Evolutionary conservation across 2,113 vertebrate species (phyloP), one percentile per base, ranked within the genome.

Genomic region (Ictalurus punctatus): DNA sequence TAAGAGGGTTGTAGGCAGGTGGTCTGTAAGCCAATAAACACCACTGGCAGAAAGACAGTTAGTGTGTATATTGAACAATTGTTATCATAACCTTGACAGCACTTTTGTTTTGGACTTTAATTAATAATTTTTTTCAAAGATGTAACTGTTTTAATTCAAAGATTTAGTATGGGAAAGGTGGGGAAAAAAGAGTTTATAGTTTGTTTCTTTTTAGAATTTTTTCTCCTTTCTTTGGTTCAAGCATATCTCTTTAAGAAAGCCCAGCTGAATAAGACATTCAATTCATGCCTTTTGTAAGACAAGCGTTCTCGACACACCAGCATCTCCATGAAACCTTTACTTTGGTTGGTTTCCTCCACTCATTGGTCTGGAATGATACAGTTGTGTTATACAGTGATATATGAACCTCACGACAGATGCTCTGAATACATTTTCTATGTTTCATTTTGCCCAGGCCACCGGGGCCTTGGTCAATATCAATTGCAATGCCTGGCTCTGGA

Each of bases 391-490:
- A 84, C 34, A 73, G 86, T 92, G 91, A 88, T 90, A 84, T 89
- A 87, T 88, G 84, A 78, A 89, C 65, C 86, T 90, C 74, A 88
- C 78, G 44, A 87, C 85, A 84, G 90, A 89, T 86, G 81, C 85
- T 87, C 89, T 88, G 86, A 90, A 89, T 92, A 90, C 74, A 88
- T 34, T 58, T 88, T 87, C 85, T 67, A 80, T 17, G 73, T 92
- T 92, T 94, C 84, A 92, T 94, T 94, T 94, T 90, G 90, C 67
- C 85, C n/a, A 58, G 92, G 93, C 91, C 93, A 89, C 92, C 84
- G 40, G 88, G 87, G 90, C 86, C 89, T 92, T 93, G 94, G 93
- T 95, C 93, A 94, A 92, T 95, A 94, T 92, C 90, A 94, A 93
- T 93, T 94, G 93, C 91, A 93, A 91, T 93, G 93, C 90, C 87